These are phyloP conservation scores for Thamnaconus septentrionalis DNA, from an alignment of 2,113 vertebrate species.

Conservation along the genomic window DNA sequence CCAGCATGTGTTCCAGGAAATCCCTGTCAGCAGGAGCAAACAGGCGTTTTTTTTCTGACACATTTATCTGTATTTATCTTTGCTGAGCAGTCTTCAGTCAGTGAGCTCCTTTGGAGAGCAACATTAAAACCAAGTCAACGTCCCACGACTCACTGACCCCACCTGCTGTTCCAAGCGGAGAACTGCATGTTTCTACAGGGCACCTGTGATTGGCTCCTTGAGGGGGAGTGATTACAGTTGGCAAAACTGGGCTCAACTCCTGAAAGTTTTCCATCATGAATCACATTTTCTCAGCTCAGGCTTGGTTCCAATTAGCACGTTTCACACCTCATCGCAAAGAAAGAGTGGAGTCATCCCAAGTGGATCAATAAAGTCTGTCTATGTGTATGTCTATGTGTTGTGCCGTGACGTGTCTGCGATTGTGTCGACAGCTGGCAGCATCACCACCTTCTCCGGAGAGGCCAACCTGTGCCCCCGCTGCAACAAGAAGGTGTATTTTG, in stretches of 20 bases:
- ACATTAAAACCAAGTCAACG: no score
- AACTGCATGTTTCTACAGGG: neutral
- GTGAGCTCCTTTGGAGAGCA: no score
- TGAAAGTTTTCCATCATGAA: neutral
- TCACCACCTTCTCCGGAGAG: slow-evolving; percentile 95
- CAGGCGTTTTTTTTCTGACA: no score
- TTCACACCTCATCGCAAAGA: neutral
- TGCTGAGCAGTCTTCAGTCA: neutral
- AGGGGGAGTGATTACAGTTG: slow-evolving; percentile 1
- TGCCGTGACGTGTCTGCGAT: slow-evolving; percentile 5
- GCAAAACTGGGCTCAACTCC: no score
- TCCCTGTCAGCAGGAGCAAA: no score
- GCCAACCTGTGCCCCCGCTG: slow-evolving; percentile 93
- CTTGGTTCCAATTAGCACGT: neutral
- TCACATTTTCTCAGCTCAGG: neutral
- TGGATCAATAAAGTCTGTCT: no score
- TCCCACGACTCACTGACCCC: slow-evolving; percentile 4
- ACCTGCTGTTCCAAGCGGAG: slow-evolving; percentile 12
- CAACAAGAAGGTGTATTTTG: slow-evolving; percentile 94
- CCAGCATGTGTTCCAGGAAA: no score
- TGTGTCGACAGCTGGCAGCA: slow-evolving; percentile 80
- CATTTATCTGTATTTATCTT: slow-evolving; percentile 13
- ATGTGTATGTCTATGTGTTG: neutral
- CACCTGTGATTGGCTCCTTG: neutral
- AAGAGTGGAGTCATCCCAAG: no score